Evolutionary conservation across 2,797 vertebrate species (phyloP), one percentile per base, ranked within the genome.

Genomic region (Smutsia temminckii): DNA sequence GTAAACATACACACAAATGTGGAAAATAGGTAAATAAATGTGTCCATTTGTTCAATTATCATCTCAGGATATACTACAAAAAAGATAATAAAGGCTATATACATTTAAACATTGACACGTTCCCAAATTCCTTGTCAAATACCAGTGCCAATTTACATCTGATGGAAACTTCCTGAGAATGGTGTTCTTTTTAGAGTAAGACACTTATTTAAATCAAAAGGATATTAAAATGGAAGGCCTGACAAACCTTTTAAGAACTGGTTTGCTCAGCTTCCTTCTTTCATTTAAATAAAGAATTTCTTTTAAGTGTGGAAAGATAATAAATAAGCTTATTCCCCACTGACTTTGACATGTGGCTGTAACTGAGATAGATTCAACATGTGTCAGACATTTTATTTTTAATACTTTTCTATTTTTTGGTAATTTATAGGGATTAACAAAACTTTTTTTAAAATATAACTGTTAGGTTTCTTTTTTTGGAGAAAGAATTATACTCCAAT

Each of bases 381-480:
- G 4, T 71, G 88, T 94, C 71, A 53, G n/a, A 59, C 25, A 34
- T 66, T 93, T 96, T 83, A 37, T 85, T 95, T 89, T 92, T 87
- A 68, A 16, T 77, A 66, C n/a, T 86, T 95, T 90, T 87, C 59
- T 42, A 53, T 32, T 85, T 88, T 91, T 88, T 74, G n/a, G 21
- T 21, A 77, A 8, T 85, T n/a, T 49, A 23, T 88, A 75, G 17
- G n/a, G 51, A 92, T 95, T 96, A 97, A 88, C 49, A 77, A 51
- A 96, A 81, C 96, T 85, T 97, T 97, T 97, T 92, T 91, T 16
- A 71, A 96, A 93, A 84, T 93, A 93, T 95, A 97, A 81, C 96
- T 97, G 94, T 66, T 92, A 93, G 96, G 91, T 97, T 98, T 97
- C 92, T 97, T 97, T 97, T 98, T 96, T 98, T 97, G 37, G 79